Percentiles rank a stretch among this genome's conserved stretches.
These are phyloP conservation scores for Chironomus riparius DNA, from an alignment of 2,888 invertebrate species.

Conservation along the genomic window DNA sequence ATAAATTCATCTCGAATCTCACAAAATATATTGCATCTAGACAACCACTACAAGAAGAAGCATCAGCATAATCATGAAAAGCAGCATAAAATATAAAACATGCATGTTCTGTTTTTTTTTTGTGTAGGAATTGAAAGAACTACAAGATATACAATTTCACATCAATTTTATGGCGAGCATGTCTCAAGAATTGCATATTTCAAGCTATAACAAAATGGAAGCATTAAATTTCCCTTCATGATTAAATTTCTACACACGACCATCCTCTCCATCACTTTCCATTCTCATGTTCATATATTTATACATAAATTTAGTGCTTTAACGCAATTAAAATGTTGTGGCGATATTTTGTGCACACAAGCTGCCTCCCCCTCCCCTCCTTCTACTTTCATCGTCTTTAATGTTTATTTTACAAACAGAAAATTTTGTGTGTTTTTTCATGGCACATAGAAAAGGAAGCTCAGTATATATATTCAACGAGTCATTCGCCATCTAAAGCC, in stretches of 20 bases:
- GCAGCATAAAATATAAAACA: too few species aligned
- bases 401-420: neutral
- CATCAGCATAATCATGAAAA: neutral
- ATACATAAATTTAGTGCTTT: neutral
- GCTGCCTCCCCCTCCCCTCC: neutral
- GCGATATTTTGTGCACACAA: neutral
- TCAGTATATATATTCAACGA: neutral
- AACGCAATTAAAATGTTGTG: neutral
- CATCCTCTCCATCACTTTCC: neutral
- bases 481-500: constrained; percentile 3
- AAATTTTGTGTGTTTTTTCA: neutral
- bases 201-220: neutral
- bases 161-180: constrained; percentile 4
- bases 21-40: too few species aligned
- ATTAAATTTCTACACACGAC: constrained; percentile 19
- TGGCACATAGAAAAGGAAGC: neutral
- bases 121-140: neutral
- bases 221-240: neutral
- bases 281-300: too few species aligned
- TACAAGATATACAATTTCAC: constrained; percentile 7
- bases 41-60: too few species aligned
- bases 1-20: too few species aligned
- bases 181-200: constrained; percentile 3
- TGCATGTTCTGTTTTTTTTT: too few species aligned
- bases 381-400: neutral